A percentile compares a stretch with the other conserved stretches of the same genome.
Conservation (phyloP, 2,113 vertebrate species). For the Nettapus auritus region DNA sequence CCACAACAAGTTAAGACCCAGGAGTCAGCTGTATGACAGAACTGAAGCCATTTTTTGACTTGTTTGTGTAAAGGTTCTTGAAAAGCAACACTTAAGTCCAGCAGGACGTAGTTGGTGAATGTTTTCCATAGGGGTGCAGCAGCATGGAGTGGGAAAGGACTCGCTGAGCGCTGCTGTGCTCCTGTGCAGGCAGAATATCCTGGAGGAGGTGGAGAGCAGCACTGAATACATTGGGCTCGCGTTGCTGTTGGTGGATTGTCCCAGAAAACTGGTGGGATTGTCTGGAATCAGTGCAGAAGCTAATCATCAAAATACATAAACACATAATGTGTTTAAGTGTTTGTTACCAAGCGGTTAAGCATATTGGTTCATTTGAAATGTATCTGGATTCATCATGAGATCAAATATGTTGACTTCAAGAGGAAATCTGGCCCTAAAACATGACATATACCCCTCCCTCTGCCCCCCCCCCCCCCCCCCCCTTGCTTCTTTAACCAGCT, state of each 20-base stretch:
- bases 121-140: too few relatives aligned
- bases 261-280: accelerated
- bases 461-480: background rate
- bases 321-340: accelerated
- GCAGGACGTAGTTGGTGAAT: background rate
- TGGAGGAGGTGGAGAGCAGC: accelerated
- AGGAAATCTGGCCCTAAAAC: background rate
- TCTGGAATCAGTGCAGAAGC: accelerated
- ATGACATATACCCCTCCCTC: background rate
- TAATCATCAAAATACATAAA: accelerated
- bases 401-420: background rate
- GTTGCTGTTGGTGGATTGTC: background rate
- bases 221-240: background rate
- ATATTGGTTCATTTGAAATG: accelerated
- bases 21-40: background rate
- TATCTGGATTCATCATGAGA: background rate
- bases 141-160: background rate
- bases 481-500: background rate
- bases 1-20: background rate
- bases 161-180: background rate
- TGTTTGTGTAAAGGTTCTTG: background rate
- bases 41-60: background rate
- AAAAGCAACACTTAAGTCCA: accelerated
- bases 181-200: background rate
- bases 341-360: background rate